Evolutionary conservation across 1,140 invertebrate species (phyloP).

Genomic region (Meloidogyne hapla): DNA sequence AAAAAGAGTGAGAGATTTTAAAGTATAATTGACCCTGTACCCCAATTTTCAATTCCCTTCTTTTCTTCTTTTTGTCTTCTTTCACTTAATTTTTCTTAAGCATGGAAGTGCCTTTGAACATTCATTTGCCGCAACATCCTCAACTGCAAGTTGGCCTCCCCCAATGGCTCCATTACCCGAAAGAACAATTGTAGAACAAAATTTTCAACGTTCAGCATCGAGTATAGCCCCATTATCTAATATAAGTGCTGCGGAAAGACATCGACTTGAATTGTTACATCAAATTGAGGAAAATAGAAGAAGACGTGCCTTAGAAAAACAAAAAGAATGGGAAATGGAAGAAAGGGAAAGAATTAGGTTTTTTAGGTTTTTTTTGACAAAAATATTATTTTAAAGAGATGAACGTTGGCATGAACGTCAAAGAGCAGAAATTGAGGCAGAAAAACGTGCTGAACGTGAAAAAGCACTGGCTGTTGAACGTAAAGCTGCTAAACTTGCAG

Average conservation of each 20-base stretch:
- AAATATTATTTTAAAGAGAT: constrained; percentile 32
- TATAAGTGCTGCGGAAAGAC: constrained; percentile 44
- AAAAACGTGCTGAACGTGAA: constrained; percentile 30
- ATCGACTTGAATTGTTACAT: constrained; percentile 42
- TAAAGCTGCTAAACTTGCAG: constrained; percentile 48
- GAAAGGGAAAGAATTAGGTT: constrained; percentile 51
- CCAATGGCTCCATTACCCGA: background rate
- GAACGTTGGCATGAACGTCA: constrained; percentile 44
- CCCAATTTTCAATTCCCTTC: too few relatives aligned
- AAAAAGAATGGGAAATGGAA: constrained; percentile 53
- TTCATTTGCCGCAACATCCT: constrained; percentile 31
- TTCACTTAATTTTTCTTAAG: background rate
- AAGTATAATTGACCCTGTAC: too few relatives aligned
- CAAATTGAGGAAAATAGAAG: constrained; percentile 55
- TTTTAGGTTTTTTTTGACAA: constrained; percentile 8
- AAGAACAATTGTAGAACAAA: background rate
- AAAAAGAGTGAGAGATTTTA: constrained; percentile 3
- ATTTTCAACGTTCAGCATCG: background rate
- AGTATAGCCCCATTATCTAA: constrained; percentile 3
- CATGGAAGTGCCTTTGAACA: background rate
- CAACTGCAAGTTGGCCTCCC: constrained; percentile 7
- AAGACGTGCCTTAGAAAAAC: constrained; percentile 49
- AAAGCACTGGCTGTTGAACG: constrained; percentile 33
- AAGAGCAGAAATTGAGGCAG: constrained; percentile 40
- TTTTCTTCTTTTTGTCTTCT: too few relatives aligned